Base-by-base conservation (phyloP, 92 coral and sea anemone genomes). In the Siderastrea radians region DNA sequence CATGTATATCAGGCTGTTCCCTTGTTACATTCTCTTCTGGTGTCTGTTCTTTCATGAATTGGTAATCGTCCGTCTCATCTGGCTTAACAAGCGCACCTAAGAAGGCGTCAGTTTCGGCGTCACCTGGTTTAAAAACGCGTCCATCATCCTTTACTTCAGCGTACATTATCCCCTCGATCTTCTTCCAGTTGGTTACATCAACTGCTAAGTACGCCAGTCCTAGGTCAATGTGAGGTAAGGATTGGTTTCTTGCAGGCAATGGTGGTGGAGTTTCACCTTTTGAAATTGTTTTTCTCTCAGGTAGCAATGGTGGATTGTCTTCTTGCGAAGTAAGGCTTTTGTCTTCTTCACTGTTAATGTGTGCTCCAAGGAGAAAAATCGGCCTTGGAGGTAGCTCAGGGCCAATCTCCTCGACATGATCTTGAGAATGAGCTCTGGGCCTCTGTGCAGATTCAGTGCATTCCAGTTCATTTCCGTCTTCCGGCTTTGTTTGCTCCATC, bases 311-410 rank as follows among this genome's bases (percentile, higher is more conserved):
- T 14, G 82, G 26, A 44, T n/a, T 14, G 38, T 47, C 69, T 47
- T 77, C 65, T 55, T 45, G 68, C 2, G 49, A 44, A 53, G 9
- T 43, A 14, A 19, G 48, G 63, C 48, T 19, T 0, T 74, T 46
- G 12, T 14, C 17, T 50, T 51, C 78, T 55, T 52, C 63, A 19
- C 15, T 74, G 63, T 51, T 55, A 48, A 49, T n/a, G 14, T 0
- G 49, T 63, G n/a, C 1, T n/a, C 62, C 13, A 46, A 0, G 3
- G 45, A 77, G 69, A 48, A 59, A 77, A 45, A 59, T 49, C 10
- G 74, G 60, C 14, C 43, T 68, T 3, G 74, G 84, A 49, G 84
- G 84, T 19, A 80, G 64, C 62, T 65, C 84, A 13, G 84, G 84
- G 49, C 16, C 46, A 78, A 7, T 6, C 8, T 60, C 82, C 6